These are phyloP conservation scores for Macroglossus sobrinus DNA, from an alignment of 2,113 vertebrate species.

Conservation along the genomic window DNA sequence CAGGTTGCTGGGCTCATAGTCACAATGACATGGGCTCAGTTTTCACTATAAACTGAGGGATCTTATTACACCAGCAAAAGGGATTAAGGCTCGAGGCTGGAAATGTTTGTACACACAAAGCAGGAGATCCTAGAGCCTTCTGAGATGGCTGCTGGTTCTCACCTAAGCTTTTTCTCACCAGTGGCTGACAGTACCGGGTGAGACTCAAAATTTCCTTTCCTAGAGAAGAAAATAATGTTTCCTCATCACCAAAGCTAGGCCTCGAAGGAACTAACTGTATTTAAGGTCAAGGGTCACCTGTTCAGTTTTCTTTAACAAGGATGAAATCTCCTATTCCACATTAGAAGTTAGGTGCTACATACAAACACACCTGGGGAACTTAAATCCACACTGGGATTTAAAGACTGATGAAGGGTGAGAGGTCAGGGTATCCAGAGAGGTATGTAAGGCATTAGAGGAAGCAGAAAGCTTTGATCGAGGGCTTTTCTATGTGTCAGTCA, in stretches of 20 bases:
- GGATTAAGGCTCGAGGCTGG: conserved; percentile 38
- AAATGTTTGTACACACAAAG: background rate
- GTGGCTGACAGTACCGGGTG: background rate
- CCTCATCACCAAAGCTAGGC: background rate
- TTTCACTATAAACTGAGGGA: conserved; percentile 23
- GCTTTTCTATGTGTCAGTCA: background rate
- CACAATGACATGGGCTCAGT: conserved; percentile 24
- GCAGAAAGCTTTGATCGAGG: background rate
- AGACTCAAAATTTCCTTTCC: background rate
- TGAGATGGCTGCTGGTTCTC: conserved; percentile 3
- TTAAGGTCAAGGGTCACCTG: background rate
- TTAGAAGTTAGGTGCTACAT: background rate
- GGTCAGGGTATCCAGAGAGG: background rate
- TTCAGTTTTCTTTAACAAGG: background rate
- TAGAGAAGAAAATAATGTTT: background rate
- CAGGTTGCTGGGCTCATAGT: background rate
- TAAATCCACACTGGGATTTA: background rate
- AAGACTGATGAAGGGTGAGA: background rate
- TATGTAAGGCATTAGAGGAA: background rate
- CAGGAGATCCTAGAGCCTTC: background rate
- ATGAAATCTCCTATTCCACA: background rate
- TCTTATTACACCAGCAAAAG: conserved; percentile 19
- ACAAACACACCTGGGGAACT: background rate
- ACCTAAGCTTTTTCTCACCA: background rate
- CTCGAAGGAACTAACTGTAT: background rate